These are phyloP conservation scores for Heteromormyrus szaboi DNA, from an alignment of 2,797 vertebrate genomes.

Conservation along the genomic window DNA sequence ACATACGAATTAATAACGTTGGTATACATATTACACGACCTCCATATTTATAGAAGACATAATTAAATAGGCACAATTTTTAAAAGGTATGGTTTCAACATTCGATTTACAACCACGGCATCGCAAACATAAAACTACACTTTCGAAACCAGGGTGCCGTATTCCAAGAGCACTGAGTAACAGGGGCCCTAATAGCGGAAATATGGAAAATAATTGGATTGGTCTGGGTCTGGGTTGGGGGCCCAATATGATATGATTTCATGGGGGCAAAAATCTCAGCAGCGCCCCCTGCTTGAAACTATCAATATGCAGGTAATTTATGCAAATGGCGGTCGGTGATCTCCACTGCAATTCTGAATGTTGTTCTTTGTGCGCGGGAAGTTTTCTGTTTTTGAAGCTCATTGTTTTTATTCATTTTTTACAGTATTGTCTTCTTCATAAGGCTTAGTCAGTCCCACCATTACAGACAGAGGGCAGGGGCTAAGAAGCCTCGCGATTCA, in stretches of 20 bases:
- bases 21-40: not conserved
- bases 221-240: not conserved
- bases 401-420: not conserved
- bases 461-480: not conserved
- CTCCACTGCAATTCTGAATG: not conserved
- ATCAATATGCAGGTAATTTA: not conserved
- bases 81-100: not conserved
- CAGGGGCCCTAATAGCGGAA: not conserved
- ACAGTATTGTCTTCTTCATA: not conserved
- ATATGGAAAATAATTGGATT: not conserved
- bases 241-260: not conserved
- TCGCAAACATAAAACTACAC: not conserved
- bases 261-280: not conserved
- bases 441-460: not conserved
- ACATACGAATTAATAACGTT: not conserved
- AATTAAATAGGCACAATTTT: not conserved
- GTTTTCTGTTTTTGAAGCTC: not conserved
- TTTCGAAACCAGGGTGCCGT: not conserved
- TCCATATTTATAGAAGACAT: not conserved
- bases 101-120: not conserved
- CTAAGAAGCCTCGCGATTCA: not conserved
- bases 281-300: not conserved
- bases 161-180: not conserved
- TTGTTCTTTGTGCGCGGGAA: not conserved
- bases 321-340: not conserved